These are phyloP conservation scores for Cacatua alba DNA, from an alignment of 2,113 vertebrate species.

Conservation along the genomic window DNA sequence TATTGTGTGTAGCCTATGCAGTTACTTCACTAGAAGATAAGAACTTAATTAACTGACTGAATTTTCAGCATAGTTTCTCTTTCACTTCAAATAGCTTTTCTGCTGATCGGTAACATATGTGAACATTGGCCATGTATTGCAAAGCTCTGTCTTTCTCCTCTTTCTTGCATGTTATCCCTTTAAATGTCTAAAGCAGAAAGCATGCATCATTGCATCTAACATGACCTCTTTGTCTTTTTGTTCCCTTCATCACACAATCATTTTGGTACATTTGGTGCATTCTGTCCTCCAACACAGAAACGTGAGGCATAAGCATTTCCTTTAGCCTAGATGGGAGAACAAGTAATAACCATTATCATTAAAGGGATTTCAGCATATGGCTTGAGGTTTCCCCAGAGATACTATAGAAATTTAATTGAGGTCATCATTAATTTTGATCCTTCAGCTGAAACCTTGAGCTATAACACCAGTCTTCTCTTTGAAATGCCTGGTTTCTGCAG, in stretches of 20 bases:
- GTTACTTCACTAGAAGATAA: not conserved
- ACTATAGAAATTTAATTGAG: constrained; percentile 7
- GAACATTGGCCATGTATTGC: not conserved
- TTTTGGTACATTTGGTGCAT: not conserved
- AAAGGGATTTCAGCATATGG: constrained; percentile 31
- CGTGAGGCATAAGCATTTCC: not conserved
- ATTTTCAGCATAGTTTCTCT: not conserved
- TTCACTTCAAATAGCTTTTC: not conserved
- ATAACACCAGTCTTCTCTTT: not conserved
- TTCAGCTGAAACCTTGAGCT: not conserved
- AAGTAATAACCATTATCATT: constrained; percentile 14
- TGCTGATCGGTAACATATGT: not conserved
- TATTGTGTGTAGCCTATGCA: not conserved
- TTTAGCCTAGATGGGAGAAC: not conserved
- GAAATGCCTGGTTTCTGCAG: not conserved
- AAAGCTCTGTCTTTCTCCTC: not conserved
- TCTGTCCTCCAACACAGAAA: not conserved
- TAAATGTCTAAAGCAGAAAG: not conserved
- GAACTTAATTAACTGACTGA: constrained; percentile 15
- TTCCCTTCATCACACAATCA: not conserved
- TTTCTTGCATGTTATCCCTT: not conserved
- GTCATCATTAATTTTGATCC: constrained; percentile 10
- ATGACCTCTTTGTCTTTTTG: not conserved
- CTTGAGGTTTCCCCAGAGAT: constrained; percentile 23
- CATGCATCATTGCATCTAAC: not conserved